phyloP scores from a whole-genome alignment of 2,797 vertebrate species.

The Lacerta bilineata region DNA sequence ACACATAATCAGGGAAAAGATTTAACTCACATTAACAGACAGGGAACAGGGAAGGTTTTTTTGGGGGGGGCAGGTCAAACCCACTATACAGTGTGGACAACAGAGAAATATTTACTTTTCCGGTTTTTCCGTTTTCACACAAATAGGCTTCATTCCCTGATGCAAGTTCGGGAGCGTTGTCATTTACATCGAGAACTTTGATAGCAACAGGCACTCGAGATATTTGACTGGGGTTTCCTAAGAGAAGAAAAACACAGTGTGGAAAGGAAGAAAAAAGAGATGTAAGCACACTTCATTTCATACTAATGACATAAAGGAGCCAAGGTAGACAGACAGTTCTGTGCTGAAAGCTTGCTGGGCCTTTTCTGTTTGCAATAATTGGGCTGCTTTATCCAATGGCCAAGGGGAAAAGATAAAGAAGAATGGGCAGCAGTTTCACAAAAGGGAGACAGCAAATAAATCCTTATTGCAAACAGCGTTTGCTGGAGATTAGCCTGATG shows the following conservation, averaged over 20 bases:
- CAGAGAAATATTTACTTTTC: constrained; percentile 87
- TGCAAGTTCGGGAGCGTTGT: constrained; percentile 97
- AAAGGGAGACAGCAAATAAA: constrained; percentile 60
- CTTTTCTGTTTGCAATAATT: constrained; percentile 42
- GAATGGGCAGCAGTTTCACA: constrained; percentile 48
- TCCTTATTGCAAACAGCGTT: constrained; percentile 65
- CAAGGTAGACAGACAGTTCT: constrained; percentile 14
- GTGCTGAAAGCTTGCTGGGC: neutral
- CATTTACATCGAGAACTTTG: constrained; percentile 97
- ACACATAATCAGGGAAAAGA: neutral
- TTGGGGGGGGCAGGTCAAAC: constrained; percentile 22
- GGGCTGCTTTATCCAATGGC: constrained; percentile 53
- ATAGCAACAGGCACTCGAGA: constrained; percentile 94
- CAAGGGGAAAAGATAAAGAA: constrained; percentile 46
- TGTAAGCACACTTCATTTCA: constrained; percentile 58
- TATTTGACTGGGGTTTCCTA: constrained; percentile 98
- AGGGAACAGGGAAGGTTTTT: constrained; percentile 16
- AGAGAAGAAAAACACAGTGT: constrained; percentile 72
- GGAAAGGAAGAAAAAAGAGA: constrained; percentile 41
- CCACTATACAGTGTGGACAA: constrained; percentile 61
- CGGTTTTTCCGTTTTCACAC: constrained; percentile 97
- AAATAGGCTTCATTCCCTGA: constrained; percentile 94
- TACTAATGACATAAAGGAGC: constrained; percentile 39
- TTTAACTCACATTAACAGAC: neutral
- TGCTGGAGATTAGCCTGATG: constrained; percentile 67